phyloP scores from a whole-genome alignment of 2,797 vertebrate genomes.

The Poecilia picta region DNA sequence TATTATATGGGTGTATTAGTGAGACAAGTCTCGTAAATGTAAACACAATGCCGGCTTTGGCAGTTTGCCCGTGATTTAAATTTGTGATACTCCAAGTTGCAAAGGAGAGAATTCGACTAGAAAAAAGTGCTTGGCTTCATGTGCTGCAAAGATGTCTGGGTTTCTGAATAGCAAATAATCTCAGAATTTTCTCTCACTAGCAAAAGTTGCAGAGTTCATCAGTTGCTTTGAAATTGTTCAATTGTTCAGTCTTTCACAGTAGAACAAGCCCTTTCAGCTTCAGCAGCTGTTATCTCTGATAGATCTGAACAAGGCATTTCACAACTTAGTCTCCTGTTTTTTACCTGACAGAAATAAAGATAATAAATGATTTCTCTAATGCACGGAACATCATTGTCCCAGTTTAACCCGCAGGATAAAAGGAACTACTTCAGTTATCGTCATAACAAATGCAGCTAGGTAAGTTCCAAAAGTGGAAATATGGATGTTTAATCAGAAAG shows the following conservation, averaged over 20 bases:
- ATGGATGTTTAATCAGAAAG: not conserved
- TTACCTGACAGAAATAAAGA: not conserved
- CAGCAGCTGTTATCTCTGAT: not conserved
- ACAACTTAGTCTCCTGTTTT: not conserved
- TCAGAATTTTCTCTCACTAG: not conserved
- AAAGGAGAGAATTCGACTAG: not conserved
- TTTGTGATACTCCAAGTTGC: not conserved
- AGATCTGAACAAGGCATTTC: not conserved
- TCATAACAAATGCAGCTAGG: not conserved
- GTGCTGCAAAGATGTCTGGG: not conserved
- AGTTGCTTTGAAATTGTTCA: not conserved
- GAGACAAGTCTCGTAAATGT: not conserved
- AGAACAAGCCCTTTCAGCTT: not conserved
- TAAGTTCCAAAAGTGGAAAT: not conserved
- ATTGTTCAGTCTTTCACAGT: not conserved
- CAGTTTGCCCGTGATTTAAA: not conserved
- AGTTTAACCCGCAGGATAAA: not conserved
- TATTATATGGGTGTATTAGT: not conserved
- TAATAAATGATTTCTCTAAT: not conserved
- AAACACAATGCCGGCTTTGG: not conserved
- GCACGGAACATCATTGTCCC: not conserved
- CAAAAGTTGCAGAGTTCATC: not conserved
- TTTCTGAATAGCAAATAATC: not conserved
- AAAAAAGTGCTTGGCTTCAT: not conserved
- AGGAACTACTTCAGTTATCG: not conserved